Percentiles rank a stretch among this genome's conserved stretches.
Conservation (phyloP, 2,113 vertebrate genomes). For the Epinephelus cyanopodus region DNA sequence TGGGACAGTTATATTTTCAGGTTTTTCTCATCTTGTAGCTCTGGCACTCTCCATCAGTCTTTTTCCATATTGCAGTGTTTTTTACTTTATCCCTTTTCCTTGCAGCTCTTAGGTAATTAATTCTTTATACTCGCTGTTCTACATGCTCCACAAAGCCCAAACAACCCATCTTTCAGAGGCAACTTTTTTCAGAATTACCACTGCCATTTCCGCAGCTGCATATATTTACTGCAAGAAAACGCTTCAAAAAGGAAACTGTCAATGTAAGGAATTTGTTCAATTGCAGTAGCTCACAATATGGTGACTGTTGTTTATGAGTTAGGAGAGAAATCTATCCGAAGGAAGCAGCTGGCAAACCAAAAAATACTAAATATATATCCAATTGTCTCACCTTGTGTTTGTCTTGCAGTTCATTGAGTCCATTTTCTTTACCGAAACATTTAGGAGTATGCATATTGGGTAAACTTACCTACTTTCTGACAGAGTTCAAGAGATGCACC, state of each 20-base stretch:
- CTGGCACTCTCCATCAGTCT: conserved; percentile 13
- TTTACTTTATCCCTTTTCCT: conserved; percentile 27
- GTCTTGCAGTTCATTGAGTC: not conserved
- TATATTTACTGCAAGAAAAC: not conserved
- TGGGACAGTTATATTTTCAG: conserved; percentile 14
- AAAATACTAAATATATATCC: not conserved
- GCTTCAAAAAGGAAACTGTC: not conserved
- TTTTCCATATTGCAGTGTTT: conserved; percentile 35
- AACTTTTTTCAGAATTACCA: conserved; percentile 25
- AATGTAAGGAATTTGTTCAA: not conserved
- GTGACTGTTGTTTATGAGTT: not conserved
- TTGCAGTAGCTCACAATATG: not conserved
- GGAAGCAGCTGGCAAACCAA: not conserved
- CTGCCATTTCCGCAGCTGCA: not conserved
- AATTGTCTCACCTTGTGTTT: not conserved
- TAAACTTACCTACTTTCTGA: not conserved
- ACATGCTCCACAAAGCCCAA: conserved; percentile 56
- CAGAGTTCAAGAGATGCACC: not conserved
- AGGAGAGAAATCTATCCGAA: not conserved
- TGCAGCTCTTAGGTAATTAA: conserved; percentile 51
- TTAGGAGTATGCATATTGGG: not conserved
- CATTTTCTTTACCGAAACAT: not conserved
- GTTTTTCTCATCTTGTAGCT: conserved; percentile 16
- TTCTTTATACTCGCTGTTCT: conserved; percentile 50
- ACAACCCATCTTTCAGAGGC: conserved; percentile 32